phyloP scores from a whole-genome alignment of 2,797 vertebrate species.

The Microchirus variegatus region DNA sequence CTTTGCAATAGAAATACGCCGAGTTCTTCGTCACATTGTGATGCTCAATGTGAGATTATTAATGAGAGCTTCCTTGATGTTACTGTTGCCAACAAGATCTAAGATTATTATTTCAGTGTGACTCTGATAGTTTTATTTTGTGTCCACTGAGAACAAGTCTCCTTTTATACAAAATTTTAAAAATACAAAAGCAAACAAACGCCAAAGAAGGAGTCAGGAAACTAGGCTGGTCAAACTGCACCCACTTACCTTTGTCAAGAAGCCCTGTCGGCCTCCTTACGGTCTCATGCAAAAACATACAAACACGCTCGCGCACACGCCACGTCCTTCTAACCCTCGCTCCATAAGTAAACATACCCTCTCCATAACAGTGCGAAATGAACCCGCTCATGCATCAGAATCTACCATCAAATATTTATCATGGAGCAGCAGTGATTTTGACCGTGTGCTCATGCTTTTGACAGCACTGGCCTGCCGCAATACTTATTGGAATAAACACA shows the following conservation, averaged over 20 bases:
- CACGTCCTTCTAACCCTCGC: conserved; percentile 47
- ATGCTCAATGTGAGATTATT: conserved; percentile 47
- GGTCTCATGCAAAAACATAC: conserved; percentile 27
- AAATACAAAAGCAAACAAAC: conserved; percentile 26
- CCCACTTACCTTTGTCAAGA: conserved; percentile 48
- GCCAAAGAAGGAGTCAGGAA: conserved; percentile 28
- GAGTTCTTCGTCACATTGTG: conserved; percentile 46
- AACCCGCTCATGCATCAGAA: conserved; percentile 78
- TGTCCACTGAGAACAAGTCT: conserved; percentile 70
- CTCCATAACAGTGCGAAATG: conserved; percentile 77
- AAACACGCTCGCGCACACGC: conserved; percentile 26
- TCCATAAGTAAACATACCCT: conserved; percentile 66
- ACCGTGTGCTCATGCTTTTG: conserved; percentile 79
- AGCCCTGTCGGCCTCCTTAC: conserved; percentile 43
- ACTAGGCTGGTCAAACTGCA: conserved; percentile 63
- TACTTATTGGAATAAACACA: conserved; percentile 73
- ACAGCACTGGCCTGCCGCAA: conserved; percentile 74
- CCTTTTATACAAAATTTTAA: conserved; percentile 72
- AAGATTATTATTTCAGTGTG: conserved; percentile 75
- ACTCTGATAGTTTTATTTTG: conserved; percentile 76
- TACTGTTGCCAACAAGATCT: conserved; percentile 70
- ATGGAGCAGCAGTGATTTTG: conserved; percentile 77
- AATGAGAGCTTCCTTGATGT: conserved; percentile 59
- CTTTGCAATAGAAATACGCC: conserved; percentile 22
- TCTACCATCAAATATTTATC: conserved; percentile 83